These are phyloP conservation scores for Nephrotoma guestfalica DNA, from an alignment of 2,888 invertebrate genomes.

Conservation along the genomic window DNA sequence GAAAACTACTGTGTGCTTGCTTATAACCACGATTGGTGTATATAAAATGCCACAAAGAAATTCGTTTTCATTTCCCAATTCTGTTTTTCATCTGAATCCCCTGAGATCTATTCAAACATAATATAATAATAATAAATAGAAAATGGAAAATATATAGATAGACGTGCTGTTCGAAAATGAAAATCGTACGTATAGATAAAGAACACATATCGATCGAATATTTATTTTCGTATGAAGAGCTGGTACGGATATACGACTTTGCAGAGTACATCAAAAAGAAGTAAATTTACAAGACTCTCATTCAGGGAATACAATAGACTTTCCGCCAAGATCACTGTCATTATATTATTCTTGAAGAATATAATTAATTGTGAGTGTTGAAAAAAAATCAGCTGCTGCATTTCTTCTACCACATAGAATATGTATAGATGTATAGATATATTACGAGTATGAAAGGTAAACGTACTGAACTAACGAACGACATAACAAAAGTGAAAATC, in stretches of 20 bases:
- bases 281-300: not conserved
- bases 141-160: not conserved
- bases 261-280: not conserved
- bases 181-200: not conserved
- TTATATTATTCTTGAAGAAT: not conserved
- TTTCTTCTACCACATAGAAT: not conserved
- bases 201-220: not conserved
- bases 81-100: not conserved
- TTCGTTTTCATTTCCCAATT: not conserved
- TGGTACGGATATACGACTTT: not conserved
- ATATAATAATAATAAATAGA: not conserved
- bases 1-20: not conserved
- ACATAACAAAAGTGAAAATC: not conserved
- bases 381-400: not conserved
- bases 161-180: not conserved
- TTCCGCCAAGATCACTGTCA: not conserved
- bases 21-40: not conserved
- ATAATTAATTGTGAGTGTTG: not conserved
- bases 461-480: not conserved
- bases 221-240: not conserved
- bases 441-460: not conserved
- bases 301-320: not conserved
- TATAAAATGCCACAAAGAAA: not conserved
- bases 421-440: not conserved
- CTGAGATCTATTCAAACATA: not conserved